Base-by-base conservation (phyloP, 2,113 vertebrate genomes). In the Bubo bubo region DNA sequence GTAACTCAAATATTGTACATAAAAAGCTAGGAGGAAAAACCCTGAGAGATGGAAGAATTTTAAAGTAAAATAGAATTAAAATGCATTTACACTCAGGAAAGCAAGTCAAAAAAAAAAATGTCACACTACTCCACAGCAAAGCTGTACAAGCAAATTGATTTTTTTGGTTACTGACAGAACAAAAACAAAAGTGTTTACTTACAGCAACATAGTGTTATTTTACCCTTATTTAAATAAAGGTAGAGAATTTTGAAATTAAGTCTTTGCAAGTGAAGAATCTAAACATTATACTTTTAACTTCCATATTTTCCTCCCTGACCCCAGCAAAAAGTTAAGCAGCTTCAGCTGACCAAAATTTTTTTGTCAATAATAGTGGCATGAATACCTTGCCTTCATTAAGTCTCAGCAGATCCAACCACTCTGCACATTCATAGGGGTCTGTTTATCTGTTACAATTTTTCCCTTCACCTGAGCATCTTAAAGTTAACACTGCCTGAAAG, bases 1-100 rank as follows among this genome's bases (percentile, higher is more conserved):
- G n/a, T 76, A 86, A 73, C 37, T 86, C 88, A 86, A 83, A 74
- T 67, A 60, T 26, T 90, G 47, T 41, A 77, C 14, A 76, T 66
- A 74, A 88, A 91, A 82, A 39, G 14, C 49, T 52, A 9, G 2
- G 30, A 83, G 63, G 21, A 50, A 86, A 92, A 86, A n/a, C 2
- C 13, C 13, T 10, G 5, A 53, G 43, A 79, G 63, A 45, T 6
- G 9, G 43, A 71, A 67, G 4, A 88, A 79, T 12, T n/a, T 49
- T 82, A 26, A 79, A 85, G 45, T 50, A 47, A 86, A 87, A 63
- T 8, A 75, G 37, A 94, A 96, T 90, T 95, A 76, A 95, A 92
- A 92, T 22, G 24, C 45, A 64, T 83, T 77, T 88, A 37, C 26
- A 79, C 17, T 50, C 67, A 80, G 35, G 67, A 79, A 86, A 23